These are phyloP conservation scores for Channa maculata DNA, from an alignment of 2,113 vertebrate genomes.

Conservation along the genomic window DNA sequence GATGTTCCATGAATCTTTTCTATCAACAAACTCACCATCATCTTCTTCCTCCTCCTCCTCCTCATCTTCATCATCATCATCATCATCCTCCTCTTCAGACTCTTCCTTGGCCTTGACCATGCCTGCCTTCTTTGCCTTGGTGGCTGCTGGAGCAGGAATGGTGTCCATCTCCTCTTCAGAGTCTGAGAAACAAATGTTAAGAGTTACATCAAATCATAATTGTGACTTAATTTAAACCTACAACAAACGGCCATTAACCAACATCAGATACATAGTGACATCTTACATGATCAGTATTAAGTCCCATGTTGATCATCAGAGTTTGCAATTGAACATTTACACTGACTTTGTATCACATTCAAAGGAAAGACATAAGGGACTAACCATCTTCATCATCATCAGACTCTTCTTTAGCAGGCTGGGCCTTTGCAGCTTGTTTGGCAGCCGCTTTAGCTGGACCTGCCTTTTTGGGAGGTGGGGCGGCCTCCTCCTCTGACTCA, in stretches of 20 bases:
- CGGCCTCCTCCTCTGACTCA: constrained; percentile 78
- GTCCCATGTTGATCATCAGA: constrained; percentile 89
- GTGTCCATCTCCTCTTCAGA: constrained; percentile 95
- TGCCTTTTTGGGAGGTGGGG: constrained; percentile 73
- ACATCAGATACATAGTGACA: constrained; percentile 83
- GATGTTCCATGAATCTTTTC: background rate
- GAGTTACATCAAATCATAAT: fast-evolving
- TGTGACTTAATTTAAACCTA: background rate
- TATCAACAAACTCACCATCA: constrained; percentile 48
- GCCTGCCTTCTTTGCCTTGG: constrained; percentile 89
- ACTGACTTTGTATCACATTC: background rate
- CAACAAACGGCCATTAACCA: fast-evolving
- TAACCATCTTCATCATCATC: constrained; percentile 76
- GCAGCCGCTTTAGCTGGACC: constrained; percentile 74
- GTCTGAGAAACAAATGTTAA: constrained; percentile 69
- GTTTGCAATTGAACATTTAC: background rate
- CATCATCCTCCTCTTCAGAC: constrained; percentile 84
- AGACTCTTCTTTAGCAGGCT: constrained; percentile 74
- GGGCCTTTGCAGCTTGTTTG: constrained; percentile 60
- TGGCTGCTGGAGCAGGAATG: constrained; percentile 74
- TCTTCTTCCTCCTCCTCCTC: constrained; percentile 87
- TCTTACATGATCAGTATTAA: constrained; percentile 90
- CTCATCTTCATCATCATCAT: constrained; percentile 85
- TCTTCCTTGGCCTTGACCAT: constrained; percentile 89
- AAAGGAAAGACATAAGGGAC: background rate